Evolutionary conservation across 2,888 invertebrate genomes (phyloP).

Genomic region (Andrena trimmerana): DNA sequence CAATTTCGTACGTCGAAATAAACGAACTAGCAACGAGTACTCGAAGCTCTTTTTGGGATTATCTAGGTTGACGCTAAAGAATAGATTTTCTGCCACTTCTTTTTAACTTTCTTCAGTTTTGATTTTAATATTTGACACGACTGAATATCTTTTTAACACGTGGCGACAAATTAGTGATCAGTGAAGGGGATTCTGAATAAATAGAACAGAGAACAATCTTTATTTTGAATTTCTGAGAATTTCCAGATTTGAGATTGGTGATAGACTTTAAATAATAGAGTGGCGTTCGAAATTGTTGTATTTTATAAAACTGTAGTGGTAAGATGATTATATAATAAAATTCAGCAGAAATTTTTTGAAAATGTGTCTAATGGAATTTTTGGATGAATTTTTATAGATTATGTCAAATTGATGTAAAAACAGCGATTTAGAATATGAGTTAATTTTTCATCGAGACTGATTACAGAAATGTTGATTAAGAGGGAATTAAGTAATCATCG

Average conservation of each 20-base stretch:
- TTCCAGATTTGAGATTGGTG: neutral
- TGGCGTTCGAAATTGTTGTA: neutral
- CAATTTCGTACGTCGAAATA: neutral
- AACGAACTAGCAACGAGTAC: neutral
- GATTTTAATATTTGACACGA: neutral
- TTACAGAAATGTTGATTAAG: neutral
- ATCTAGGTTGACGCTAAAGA: neutral
- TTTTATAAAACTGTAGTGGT: neutral
- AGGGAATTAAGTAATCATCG: neutral
- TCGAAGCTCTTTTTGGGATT: neutral
- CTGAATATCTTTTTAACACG: neutral
- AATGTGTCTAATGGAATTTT: neutral
- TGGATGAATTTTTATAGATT: too few species aligned
- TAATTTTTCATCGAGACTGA: neutral
- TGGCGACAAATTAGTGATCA: neutral
- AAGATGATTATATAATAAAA: neutral
- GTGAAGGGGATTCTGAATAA: neutral
- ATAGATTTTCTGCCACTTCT: neutral
- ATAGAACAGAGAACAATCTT: neutral
- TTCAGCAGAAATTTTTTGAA: too few species aligned
- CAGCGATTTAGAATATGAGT: neutral
- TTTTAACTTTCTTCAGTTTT: neutral
- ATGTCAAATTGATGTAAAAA: neutral
- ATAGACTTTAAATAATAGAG: neutral
- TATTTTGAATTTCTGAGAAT: neutral